Percentiles rank a stretch among this genome's conserved stretches.
Conservation (phyloP, 2,113 vertebrate species). For the Callospermophilus lateralis region DNA sequence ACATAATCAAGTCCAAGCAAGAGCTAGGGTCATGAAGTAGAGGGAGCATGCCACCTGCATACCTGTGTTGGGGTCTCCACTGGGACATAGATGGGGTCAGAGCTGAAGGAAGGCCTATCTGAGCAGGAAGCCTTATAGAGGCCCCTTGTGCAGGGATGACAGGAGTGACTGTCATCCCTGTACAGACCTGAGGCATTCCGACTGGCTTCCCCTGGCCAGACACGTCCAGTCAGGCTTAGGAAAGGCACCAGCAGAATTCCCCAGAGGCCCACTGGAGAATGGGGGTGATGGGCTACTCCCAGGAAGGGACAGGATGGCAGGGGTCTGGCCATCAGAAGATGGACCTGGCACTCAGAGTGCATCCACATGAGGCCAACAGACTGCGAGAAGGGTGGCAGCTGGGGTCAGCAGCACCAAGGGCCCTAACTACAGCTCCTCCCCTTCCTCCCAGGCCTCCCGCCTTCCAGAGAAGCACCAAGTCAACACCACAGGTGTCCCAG, state of each 20-base stretch:
- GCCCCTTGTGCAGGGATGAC: background rate
- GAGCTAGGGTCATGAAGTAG: too few species aligned
- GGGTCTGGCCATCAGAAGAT: too few species aligned
- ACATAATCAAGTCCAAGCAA: background rate
- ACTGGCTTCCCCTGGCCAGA: too few species aligned
- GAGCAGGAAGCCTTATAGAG: fast-evolving
- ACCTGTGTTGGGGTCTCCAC: background rate
- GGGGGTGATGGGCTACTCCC: too few species aligned
- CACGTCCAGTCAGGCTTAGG: background rate
- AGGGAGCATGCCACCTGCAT: background rate
- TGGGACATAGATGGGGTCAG: background rate
- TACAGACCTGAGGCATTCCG: fast-evolving
- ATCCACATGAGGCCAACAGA: fast-evolving
- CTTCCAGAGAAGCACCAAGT: too few species aligned
- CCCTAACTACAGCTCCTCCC: too few species aligned
- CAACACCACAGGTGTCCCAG: too few species aligned
- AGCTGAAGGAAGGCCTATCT: background rate
- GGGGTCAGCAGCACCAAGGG: too few species aligned
- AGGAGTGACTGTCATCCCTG: fast-evolving
- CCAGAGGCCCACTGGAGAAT: background rate
- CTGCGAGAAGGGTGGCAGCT: fast-evolving
- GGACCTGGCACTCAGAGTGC: fast-evolving
- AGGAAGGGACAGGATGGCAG: too few species aligned
- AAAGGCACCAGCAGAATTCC: background rate
- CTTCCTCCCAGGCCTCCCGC: background rate